Percentiles rank a stretch among this genome's conserved stretches.
Conservation (phyloP, 2,888 invertebrate genomes). For the Gnatocerus cornutus region DNA sequence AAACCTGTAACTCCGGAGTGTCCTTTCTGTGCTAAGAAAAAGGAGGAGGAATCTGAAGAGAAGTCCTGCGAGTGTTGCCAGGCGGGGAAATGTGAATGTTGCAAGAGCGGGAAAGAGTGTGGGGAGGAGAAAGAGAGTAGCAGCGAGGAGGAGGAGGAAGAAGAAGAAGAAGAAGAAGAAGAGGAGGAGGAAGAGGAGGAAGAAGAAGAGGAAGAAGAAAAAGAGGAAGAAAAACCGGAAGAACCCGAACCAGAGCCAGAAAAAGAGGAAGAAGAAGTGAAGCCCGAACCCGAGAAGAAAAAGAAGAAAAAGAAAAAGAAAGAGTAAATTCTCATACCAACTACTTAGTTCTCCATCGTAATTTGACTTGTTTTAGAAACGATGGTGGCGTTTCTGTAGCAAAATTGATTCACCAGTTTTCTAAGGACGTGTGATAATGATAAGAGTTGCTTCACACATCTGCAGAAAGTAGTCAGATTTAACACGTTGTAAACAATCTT, state of each 20-base stretch:
- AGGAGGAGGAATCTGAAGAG: conserved; percentile 13
- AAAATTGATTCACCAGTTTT: conserved; percentile 19
- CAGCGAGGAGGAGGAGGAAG: conserved; percentile 18
- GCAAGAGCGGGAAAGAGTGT: conserved; percentile 44
- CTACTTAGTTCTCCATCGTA: conserved; percentile 31
- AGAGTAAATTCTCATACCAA: conserved; percentile 21
- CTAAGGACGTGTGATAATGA: conserved; percentile 9
- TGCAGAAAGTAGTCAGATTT: conserved; percentile 3
- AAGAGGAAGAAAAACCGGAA: conserved; percentile 8
- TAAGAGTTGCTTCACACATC: conserved; percentile 6
- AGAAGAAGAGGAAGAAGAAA: conserved; percentile 2
- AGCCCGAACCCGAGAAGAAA: not conserved
- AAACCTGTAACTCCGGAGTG: too few relatives aligned
- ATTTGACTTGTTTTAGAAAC: conserved; percentile 16
- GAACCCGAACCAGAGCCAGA: conserved; percentile 4
- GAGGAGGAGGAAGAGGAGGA: conserved; percentile 2
- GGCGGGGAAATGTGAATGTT: conserved; percentile 40
- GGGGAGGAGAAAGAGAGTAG: conserved; percentile 19
- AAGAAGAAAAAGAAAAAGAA: conserved; percentile 3
- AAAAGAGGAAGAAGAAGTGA: conserved; percentile 2
- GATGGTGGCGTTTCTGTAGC: conserved; percentile 1
- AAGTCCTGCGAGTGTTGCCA: conserved; percentile 38
- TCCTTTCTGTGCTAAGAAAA: not conserved
- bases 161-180: conserved; percentile 11
- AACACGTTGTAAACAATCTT: conserved; percentile 18